Evolutionary conservation across 2,888 invertebrate genomes (phyloP), one percentile per base, ranked within the genome.

Genomic region (Agonopterix subpropinquella): DNA sequence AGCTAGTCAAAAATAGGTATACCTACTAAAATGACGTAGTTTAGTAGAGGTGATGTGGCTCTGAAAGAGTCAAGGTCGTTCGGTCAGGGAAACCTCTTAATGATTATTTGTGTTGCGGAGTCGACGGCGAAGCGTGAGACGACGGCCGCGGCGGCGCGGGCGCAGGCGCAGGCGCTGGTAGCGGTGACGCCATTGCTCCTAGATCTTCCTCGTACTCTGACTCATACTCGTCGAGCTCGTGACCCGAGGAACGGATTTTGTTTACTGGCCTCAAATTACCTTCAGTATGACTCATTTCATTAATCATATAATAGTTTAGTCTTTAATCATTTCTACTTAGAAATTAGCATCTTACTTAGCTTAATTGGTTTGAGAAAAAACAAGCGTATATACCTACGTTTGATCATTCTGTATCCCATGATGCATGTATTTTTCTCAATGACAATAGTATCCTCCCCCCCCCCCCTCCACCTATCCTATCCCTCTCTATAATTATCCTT

Each of bases 161-260:
- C 57, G 53, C 58, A n/a, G 51, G 61, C 54, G 53, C 50, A 52
- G 52, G 58, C 60, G 54, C 54, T 47, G 57, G 48, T 51, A 55
- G 48, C 57, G 76, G 77, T 86, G 86, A 86, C 84, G 86, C 72
- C 85, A 86, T 78, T 64, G 64, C 69, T 64, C 73, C 78, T 66
- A 73, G 77, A 79, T 82, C 84, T 85, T 86, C 86, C 84, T 84
- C 68, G 70, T 78, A 70, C 45, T 57, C 64, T 87, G 87, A 87
- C 70, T 87, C 86, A 88, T 70, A 65, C 52, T 48, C 57, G 55
- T 47, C 64, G 54, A 66, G 76, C 62, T 86, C 86, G 84, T 86
- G 86, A 86, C 83, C 84, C 67, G 77, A 58, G 65, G 71, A 56
- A 70, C 70, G 70, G 73, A 78, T 81, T 85, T 78, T 73, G 74